phyloP scores from a whole-genome alignment of 1,140 invertebrate species.

The Acromyrmex echinatior region DNA sequence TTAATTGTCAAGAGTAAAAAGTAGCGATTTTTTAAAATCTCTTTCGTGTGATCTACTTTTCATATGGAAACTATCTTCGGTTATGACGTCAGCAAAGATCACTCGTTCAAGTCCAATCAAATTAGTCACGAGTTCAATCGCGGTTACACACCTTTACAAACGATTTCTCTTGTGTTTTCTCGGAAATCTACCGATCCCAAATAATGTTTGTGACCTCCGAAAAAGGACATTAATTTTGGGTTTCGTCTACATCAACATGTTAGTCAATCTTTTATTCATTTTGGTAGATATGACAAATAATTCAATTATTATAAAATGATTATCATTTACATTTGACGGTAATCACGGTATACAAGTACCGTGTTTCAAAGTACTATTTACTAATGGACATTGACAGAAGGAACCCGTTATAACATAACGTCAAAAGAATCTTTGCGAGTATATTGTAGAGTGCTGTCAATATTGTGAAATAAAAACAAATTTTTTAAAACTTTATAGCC shows the following conservation, averaged over 20 bases:
- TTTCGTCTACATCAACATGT: neutral
- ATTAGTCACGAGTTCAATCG: conserved; percentile 25
- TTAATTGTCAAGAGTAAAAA: neutral
- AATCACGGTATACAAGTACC: neutral
- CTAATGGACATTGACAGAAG: neutral
- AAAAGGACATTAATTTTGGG: conserved; percentile 22
- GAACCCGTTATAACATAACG: conserved; percentile 13
- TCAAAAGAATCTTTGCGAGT: neutral
- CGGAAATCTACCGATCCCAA: neutral
- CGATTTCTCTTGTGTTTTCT: conserved; percentile 63
- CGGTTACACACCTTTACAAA: conserved; percentile 50
- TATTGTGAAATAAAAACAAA: conserved; percentile 15
- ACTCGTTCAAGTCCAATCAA: conserved; percentile 18
- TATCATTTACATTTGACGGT: conserved; percentile 9
- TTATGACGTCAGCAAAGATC: conserved; percentile 29
- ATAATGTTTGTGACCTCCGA: conserved; percentile 14
- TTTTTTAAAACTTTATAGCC: neutral
- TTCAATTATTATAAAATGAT: neutral
- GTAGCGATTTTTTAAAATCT: neutral
- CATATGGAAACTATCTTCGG: conserved; percentile 16
- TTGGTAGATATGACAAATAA: neutral
- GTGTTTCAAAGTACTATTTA: neutral
- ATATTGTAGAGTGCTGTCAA: neutral
- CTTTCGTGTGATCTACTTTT: conserved; percentile 46
- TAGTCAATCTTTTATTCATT: neutral